Evolutionary conservation across 2,888 invertebrate species (phyloP), one percentile per base, ranked within the genome.

Genomic region (Caenorhabditis wallacei): DNA sequence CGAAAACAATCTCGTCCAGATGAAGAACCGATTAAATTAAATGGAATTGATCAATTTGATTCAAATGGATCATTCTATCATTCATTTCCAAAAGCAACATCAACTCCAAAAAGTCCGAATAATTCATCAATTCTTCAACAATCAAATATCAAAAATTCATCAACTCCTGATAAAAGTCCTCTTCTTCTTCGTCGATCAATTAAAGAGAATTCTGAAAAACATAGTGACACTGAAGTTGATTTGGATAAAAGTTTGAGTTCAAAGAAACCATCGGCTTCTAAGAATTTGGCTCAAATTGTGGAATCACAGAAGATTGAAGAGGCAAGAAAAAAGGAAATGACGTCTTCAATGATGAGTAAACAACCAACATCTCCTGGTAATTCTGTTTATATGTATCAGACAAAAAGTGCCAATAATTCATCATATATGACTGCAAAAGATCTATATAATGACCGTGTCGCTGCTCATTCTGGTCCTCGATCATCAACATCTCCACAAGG

Each of bases 201-300:
- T 7, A 70, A 30, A 57, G 57, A 59, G 3, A 30, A n/a, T n/a
- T n/a, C n/a, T n/a, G n/a, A 48, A 22, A 43, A 43, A 13, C 43
- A 51, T 13, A 53, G 66, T 24, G 78, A 79, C 4, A 75, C 64
- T 22, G 81, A 81, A 43, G 24, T 81, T n/a, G 81, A 81, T 46
- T 26, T 81, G 70, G 81, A 81, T 30, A 75, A 76, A 30, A 81
- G 81, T 66, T 57, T 81, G 70, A 66, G 37, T 16, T n/a, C 51
- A 37, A 59, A 68, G 18, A 59, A 76, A 53, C 30, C 75, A 11
- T n/a, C 51, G 22, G 59, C 81, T 7, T 20, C 56, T 2, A 75
- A 66, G 46, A 66, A 74, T 37, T 63, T 51, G 22, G 22, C 48
- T 1, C 20, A 48, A 24, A 20, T 72, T 2, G 11, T 51, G 22